Base-by-base conservation (phyloP, 2,113 vertebrate species). In the Galbula dea region DNA sequence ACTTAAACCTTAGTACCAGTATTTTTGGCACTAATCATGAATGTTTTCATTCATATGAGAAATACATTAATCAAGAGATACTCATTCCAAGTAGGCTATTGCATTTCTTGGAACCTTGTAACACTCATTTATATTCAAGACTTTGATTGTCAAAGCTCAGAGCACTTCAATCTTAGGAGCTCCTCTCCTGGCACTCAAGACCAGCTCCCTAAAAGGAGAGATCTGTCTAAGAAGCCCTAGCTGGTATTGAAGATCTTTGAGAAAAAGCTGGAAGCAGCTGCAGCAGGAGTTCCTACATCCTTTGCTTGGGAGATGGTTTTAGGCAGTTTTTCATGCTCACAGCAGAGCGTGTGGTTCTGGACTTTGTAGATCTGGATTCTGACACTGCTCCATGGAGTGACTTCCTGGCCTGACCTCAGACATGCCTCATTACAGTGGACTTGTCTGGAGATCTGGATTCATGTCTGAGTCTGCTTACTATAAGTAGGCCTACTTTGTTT, bases 291-390 rank as follows among this genome's bases (percentile, higher is more conserved):
- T 76, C 45, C 39, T 52, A 1, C 0, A 0, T 34, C 43, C 12
- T 41, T 55, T 34, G 52, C 3, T 0, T n/a, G 36, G 32, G 45
- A 87, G 49, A 45, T 12, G 18, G 21, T 11, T 68, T 61, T 45
- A 46, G 59, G 74, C 0, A 49, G 1, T 0, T 10, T 67, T 43
- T 34, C 21, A 12, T 3, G 10, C 22, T 43, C 24, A 3, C 8
- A 27, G n/a, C 68, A 17, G 27, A 11, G 24, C 36, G 21, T 45
- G 5, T 34, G 3, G 2, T 9, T 34, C 19, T 30, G 63, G 30
- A 67, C 16, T 24, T 11, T 30, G 21, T 36, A 41, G 36, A 14
- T 48, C 23, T 48, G 71, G 57, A 65, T 59, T 45, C 78, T 68
- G 36, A 68, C 43, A 21, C 52, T 46, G 45, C 61, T 29, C 32